phyloP scores from a whole-genome alignment of 1,140 invertebrate species.

The Proctacanthus coquilletti region DNA sequence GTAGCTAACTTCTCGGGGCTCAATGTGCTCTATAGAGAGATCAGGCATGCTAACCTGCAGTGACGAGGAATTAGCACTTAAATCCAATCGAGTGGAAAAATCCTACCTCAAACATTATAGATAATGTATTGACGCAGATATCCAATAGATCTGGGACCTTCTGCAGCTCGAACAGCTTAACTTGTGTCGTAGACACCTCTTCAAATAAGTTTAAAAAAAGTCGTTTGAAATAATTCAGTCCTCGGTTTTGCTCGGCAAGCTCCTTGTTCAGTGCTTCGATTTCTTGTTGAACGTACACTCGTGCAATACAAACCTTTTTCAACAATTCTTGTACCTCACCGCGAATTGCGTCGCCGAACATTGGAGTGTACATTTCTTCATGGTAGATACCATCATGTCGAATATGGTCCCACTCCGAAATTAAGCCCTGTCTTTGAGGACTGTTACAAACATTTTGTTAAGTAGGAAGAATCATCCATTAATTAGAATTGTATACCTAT shows the following conservation, averaged over 20 bases:
- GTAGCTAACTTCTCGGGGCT: slow-evolving; percentile 10
- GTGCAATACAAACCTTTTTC: slow-evolving; percentile 14
- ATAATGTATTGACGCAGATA: slow-evolving; percentile 36
- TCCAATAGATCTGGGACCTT: slow-evolving; percentile 39
- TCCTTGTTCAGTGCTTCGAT: slow-evolving; percentile 16
- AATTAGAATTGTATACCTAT: too few species aligned
- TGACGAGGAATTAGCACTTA: not conserved
- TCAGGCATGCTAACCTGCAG: slow-evolving; percentile 9
- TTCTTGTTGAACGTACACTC: slow-evolving; percentile 12
- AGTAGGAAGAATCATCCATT: too few species aligned
- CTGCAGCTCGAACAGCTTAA: slow-evolving; percentile 38
- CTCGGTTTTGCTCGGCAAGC: slow-evolving; percentile 15
- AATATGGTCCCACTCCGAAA: slow-evolving; percentile 2
- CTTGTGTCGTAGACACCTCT: slow-evolving; percentile 32
- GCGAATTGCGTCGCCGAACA: slow-evolving; percentile 19
- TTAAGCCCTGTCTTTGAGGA: too few species aligned
- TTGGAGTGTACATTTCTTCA: slow-evolving; percentile 20
- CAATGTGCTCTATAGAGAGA: slow-evolving; percentile 17
- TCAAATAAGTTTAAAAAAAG: slow-evolving; percentile 29
- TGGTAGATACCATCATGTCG: slow-evolving; percentile 4
- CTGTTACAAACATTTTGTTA: too few species aligned
- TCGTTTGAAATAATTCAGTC: slow-evolving; percentile 19
- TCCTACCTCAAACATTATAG: slow-evolving; percentile 38
- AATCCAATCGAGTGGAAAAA: not conserved
- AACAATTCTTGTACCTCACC: slow-evolving; percentile 20